Evolutionary conservation across 2,888 invertebrate genomes (phyloP).

Genomic region (Stictocephala bisonia): DNA sequence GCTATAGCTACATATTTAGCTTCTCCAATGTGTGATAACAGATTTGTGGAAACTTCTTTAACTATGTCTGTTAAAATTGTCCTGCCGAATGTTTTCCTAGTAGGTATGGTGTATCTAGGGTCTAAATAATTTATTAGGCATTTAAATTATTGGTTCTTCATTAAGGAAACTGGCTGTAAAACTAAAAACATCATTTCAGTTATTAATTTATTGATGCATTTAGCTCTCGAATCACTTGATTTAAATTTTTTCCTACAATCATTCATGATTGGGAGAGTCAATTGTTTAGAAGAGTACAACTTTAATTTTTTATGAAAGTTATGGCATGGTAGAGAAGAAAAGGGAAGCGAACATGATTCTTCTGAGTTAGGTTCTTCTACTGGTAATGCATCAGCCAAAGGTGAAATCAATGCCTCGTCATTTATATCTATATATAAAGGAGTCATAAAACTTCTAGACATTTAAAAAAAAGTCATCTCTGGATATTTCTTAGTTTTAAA

Average conservation of each 20-base stretch:
- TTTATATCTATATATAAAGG: no score
- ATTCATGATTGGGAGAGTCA: neutral
- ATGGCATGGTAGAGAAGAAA: no score
- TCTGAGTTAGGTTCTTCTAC: no score
- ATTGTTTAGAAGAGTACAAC: neutral
- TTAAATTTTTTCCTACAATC: slow-evolving; percentile 8
- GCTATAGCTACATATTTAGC: slow-evolving; percentile 6
- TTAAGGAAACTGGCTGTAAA: neutral
- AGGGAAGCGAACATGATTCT: no score
- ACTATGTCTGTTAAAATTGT: neutral
- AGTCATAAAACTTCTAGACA: no score
- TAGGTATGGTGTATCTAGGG: slow-evolving; percentile 16
- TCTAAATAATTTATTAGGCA: neutral
- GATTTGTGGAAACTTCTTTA: neutral
- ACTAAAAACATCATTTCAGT: slow-evolving; percentile 18
- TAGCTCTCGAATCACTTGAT: no score
- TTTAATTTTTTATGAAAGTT: slow-evolving; percentile 6
- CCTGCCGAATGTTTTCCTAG: neutral
- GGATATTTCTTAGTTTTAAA: no score
- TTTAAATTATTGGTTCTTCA: slow-evolving; percentile 4
- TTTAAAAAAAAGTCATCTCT: no score
- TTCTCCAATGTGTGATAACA: neutral
- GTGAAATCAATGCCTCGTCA: no score
- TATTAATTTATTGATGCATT: no score
- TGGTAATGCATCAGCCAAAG: no score